Percentiles rank a stretch among this genome's conserved stretches.
These are phyloP conservation scores for Eurypyga helias DNA, from an alignment of 2,113 vertebrate genomes.

Conservation along the genomic window DNA sequence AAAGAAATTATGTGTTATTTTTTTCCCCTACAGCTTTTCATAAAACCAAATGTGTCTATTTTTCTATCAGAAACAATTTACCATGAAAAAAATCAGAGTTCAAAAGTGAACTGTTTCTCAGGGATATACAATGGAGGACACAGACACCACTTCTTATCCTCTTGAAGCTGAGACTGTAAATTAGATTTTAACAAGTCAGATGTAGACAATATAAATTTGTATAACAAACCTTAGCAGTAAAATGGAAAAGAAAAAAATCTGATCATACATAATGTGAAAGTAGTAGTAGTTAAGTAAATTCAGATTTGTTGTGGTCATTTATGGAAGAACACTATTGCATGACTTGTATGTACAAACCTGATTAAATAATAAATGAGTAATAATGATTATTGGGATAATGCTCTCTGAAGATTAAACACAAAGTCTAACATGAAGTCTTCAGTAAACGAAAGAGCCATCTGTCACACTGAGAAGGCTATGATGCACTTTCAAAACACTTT, in stretches of 20 bases:
- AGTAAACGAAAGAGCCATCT: neutral
- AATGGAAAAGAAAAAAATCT: neutral
- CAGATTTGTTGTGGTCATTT: neutral
- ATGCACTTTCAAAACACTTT: neutral
- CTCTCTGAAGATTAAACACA: neutral
- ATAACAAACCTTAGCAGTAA: conserved; percentile 5
- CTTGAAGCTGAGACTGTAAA: conserved; percentile 64
- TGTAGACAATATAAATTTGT: conserved; percentile 45
- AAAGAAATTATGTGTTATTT: neutral
- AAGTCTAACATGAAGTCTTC: neutral
- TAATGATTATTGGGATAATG: neutral
- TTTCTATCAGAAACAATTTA: conserved; percentile 57
- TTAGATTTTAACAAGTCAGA: conserved; percentile 68
- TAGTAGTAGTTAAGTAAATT: neutral
- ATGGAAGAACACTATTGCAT: neutral
- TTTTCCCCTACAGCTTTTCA: neutral
- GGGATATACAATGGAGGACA: conserved; percentile 33
- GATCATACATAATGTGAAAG: neutral
- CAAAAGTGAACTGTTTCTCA: conserved; percentile 58
- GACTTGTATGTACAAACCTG: neutral
- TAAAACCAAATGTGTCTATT: conserved; percentile 61
- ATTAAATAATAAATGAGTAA: neutral
- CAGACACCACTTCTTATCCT: conserved; percentile 35
- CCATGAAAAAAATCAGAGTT: conserved; percentile 49
- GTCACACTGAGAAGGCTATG: neutral